These are phyloP conservation scores for Ctenodactylus gundi DNA, from an alignment of 2,113 vertebrate genomes.

Conservation along the genomic window DNA sequence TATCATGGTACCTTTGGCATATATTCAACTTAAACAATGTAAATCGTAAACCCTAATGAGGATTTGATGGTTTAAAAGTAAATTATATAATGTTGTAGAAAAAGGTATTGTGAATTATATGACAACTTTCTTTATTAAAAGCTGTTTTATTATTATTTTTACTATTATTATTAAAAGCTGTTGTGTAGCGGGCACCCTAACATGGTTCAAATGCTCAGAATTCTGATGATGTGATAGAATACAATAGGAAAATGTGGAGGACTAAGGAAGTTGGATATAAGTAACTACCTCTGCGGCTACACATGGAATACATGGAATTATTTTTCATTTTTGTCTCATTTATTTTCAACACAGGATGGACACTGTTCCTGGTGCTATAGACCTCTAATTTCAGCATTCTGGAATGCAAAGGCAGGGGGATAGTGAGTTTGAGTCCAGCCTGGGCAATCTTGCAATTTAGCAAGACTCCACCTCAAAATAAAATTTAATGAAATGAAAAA, in stretches of 20 bases:
- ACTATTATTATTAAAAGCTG: background rate
- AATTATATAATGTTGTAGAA: background rate
- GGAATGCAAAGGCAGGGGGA: too few relatives aligned
- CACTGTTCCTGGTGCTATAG: background rate
- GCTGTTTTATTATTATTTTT: too few relatives aligned
- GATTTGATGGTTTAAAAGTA: background rate
- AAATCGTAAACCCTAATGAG: background rate
- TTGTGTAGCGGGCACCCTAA: background rate
- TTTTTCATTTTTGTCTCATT: background rate
- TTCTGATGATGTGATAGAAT: background rate
- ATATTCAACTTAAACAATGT: background rate
- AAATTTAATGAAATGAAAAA: too few relatives aligned
- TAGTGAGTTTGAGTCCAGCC: too few relatives aligned
- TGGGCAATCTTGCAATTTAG: too few relatives aligned
- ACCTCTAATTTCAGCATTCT: background rate
- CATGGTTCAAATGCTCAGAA: background rate
- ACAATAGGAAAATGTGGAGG: background rate
- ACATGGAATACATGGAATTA: background rate
- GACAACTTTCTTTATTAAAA: background rate
- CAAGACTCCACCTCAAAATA: too few relatives aligned
- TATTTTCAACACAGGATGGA: too few relatives aligned
- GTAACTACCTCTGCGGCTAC: background rate
- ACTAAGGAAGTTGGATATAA: background rate
- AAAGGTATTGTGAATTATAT: background rate
- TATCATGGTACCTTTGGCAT: background rate